phyloP scores from a whole-genome alignment of 2,797 vertebrate genomes.

The Natrix natrix region DNA sequence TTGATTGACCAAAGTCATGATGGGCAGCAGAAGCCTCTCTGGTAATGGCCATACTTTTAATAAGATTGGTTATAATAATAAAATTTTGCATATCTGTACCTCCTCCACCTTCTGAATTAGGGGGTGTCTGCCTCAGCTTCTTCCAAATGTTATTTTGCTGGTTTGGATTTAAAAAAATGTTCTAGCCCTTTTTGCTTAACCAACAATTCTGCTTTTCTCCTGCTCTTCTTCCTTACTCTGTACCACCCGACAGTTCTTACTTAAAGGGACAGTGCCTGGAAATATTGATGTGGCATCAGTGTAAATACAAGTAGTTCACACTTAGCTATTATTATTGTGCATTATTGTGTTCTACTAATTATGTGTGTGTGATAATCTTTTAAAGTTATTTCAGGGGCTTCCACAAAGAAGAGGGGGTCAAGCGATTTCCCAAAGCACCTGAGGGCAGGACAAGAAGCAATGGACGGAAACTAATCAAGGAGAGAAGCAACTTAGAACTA shows the following conservation, averaged over 20 bases:
- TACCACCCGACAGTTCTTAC: background rate
- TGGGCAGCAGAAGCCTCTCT: background rate
- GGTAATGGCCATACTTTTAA: background rate
- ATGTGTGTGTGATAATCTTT: background rate
- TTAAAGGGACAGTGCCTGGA: background rate
- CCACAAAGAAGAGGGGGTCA: no score
- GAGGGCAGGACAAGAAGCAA: no score
- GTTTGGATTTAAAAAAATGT: background rate
- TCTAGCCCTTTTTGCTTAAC: background rate
- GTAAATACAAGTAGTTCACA: background rate
- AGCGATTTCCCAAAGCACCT: no score
- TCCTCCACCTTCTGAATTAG: background rate
- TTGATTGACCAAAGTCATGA: background rate
- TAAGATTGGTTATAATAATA: background rate
- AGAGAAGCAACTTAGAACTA: no score
- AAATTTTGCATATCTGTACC: background rate
- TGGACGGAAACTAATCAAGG: no score
- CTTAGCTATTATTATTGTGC: background rate
- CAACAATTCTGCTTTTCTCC: background rate
- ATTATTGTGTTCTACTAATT: background rate
- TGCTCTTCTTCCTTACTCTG: background rate
- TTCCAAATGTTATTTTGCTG: background rate
- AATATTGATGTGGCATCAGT: background rate
- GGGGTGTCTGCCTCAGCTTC: background rate
- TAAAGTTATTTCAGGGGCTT: background rate